phyloP scores from a whole-genome alignment of 92 coral and sea anemone genomes.

The Muricea muricata region DNA sequence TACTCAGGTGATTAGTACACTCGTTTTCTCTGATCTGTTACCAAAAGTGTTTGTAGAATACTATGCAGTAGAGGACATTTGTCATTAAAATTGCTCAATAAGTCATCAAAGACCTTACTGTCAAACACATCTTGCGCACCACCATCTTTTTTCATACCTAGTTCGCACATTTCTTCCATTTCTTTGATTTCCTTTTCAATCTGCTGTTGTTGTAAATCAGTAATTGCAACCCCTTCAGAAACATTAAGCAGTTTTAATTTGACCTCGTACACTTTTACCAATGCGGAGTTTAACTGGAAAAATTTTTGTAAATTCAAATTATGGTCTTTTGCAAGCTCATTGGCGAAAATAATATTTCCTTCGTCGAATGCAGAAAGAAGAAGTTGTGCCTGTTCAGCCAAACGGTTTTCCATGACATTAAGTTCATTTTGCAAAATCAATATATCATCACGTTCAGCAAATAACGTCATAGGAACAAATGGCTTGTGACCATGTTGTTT shows the following conservation, averaged over 20 bases:
- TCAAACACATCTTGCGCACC: not conserved
- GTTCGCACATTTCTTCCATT: conserved; percentile 14
- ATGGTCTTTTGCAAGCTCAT: conserved; percentile 3
- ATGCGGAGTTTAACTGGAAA: not conserved
- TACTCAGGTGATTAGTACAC: not conserved
- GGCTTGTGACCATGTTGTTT: not conserved
- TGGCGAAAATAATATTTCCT: not conserved
- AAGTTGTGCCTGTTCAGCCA: not conserved
- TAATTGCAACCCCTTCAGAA: conserved; percentile 3
- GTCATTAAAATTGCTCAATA: not conserved
- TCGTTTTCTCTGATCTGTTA: not conserved
- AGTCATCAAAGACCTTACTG: not conserved
- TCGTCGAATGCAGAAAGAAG: not conserved
- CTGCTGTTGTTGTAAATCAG: not conserved
- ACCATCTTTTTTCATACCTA: not conserved
- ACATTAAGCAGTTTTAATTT: conserved; percentile 7
- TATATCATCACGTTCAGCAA: not conserved
- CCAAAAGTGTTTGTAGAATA: not conserved
- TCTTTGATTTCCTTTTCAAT: conserved; percentile 11
- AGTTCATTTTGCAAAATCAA: not conserved
- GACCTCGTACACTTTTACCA: conserved; percentile 21
- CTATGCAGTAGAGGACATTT: not conserved
- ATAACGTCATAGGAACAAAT: not conserved
- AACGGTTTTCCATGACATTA: not conserved
- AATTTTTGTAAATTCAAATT: not conserved